Conservation (phyloP, 2,888 invertebrate genomes). For the Philereme transversata region DNA sequence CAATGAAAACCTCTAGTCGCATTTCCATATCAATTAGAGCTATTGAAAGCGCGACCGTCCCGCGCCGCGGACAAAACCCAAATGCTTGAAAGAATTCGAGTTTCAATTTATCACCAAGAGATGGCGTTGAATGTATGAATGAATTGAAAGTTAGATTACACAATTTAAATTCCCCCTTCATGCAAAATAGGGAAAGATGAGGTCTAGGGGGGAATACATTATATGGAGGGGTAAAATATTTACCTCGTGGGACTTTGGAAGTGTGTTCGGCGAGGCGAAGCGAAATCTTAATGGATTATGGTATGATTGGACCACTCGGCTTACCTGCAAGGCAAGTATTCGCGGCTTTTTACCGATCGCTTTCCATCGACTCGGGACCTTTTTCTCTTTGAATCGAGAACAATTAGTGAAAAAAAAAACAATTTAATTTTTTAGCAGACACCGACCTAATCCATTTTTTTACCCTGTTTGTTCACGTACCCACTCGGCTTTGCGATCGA, state of each 20-base stretch:
- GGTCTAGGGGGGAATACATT: slow-evolving; percentile 80
- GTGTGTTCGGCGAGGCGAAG: slow-evolving; percentile 74
- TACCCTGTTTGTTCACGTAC: slow-evolving; percentile 31
- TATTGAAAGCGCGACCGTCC: slow-evolving; percentile 46
- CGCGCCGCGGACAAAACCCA: slow-evolving; percentile 52
- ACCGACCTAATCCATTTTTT: slow-evolving; percentile 46
- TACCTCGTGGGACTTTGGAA: slow-evolving; percentile 80
- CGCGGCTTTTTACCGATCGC: slow-evolving; percentile 56
- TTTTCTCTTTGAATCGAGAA: slow-evolving; percentile 53
- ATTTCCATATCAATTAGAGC: slow-evolving; percentile 57
- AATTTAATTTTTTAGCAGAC: slow-evolving; percentile 57
- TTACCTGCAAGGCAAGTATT: slow-evolving; percentile 64
- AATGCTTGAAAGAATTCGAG: slow-evolving; percentile 74
- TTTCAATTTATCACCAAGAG: slow-evolving; percentile 82
- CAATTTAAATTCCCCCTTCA: slow-evolving; percentile 84
- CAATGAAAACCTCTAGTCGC: slow-evolving; percentile 43
- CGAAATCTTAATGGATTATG: slow-evolving; percentile 83
- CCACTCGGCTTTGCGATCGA: slow-evolving; percentile 48
- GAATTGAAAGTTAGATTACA: slow-evolving; percentile 85
- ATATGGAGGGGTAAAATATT: slow-evolving; percentile 76
- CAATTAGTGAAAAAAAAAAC: slow-evolving; percentile 69
- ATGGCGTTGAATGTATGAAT: slow-evolving; percentile 83
- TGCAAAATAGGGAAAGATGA: slow-evolving; percentile 84
- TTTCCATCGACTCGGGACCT: slow-evolving; percentile 34
- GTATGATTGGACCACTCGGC: slow-evolving; percentile 75